Evolutionary conservation across 1,140 invertebrate genomes (phyloP), one percentile per base, ranked within the genome.

Genomic region (Cyrtorhinus lividipennis): DNA sequence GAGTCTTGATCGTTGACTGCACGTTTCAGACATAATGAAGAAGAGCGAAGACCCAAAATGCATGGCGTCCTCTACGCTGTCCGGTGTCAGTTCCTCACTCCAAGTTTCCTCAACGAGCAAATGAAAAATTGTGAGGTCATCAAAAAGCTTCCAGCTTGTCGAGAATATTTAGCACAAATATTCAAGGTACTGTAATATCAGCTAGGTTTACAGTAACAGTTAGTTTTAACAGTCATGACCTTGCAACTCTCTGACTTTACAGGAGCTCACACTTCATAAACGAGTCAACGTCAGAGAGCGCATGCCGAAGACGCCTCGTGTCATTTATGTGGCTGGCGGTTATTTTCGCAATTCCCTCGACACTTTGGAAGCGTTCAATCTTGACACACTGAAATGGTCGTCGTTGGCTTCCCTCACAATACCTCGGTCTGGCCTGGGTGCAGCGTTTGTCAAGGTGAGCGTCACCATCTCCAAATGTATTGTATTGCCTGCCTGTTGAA

Each of bases 241-340:
- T 38, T 8, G 5, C 30, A 38, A 38, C 30, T 8, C 30, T 38
- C 15, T 38, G 5, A 15, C 30, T 15, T 38, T 38, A 5, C 69
- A 83, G 78, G 88, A 92, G 73, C 74, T 92, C 61, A 90, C 87
- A 0, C 72, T 91, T 45, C 88, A 92, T 69, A 89, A 90, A 68
- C 84, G 84, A 66, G 84, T 86, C 0, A 77, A 82, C 3, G 87
- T 89, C 0, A 89, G 88, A 69, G 87, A 90, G 70, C 73, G 88
- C 60, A 86, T 84, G 2, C 88, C 88, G n/a, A 89, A 89, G 70
- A 87, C 87, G 15, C 87, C 87, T 0, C 79, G 87, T 48, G 84
- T 94, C 44, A 91, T 95, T 66, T 95, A 92, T 72, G 84, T 92
- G 24, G 89, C 88, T 12, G 92, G 92, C 5, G 92, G 92, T 12